Evolutionary conservation across 2,113 vertebrate genomes (phyloP).

Genomic region (Erinaceus europaeus): DNA sequence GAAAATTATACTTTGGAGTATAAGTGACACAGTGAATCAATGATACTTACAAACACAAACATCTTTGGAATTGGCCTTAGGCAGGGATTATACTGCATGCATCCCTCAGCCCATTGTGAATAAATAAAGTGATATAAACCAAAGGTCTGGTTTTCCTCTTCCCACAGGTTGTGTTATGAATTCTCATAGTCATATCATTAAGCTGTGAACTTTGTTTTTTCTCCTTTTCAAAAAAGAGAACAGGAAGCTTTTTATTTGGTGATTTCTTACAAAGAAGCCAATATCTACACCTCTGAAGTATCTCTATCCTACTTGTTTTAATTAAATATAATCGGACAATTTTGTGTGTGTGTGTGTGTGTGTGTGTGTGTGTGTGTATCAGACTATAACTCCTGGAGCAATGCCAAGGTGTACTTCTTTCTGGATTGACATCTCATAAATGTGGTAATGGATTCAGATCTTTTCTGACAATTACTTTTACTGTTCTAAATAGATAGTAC

Average conservation of each 20-base stretch:
- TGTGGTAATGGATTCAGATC: background rate
- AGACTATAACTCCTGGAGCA: background rate
- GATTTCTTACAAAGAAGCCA: background rate
- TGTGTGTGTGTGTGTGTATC: too few species aligned
- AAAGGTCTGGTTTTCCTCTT: background rate
- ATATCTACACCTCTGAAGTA: background rate
- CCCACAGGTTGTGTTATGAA: background rate
- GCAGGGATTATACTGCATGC: slow-evolving; percentile 5
- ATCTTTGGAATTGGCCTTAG: slow-evolving; percentile 37
- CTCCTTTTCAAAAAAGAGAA: background rate
- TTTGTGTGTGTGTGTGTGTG: background rate
- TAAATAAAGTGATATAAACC: background rate
- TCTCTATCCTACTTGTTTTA: background rate
- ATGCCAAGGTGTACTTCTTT: background rate
- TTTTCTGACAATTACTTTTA: background rate
- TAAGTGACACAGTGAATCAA: slow-evolving; percentile 34
- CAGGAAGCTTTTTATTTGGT: background rate
- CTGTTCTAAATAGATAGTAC: background rate
- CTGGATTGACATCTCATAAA: too few species aligned
- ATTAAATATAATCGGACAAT: background rate
- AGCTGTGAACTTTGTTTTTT: background rate
- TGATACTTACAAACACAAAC: slow-evolving; percentile 42
- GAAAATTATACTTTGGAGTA: slow-evolving; percentile 29
- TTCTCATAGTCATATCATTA: background rate
- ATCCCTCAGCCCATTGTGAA: background rate